These are phyloP conservation scores for Syritta pipiens DNA, from an alignment of 2,888 invertebrate genomes.

Conservation along the genomic window DNA sequence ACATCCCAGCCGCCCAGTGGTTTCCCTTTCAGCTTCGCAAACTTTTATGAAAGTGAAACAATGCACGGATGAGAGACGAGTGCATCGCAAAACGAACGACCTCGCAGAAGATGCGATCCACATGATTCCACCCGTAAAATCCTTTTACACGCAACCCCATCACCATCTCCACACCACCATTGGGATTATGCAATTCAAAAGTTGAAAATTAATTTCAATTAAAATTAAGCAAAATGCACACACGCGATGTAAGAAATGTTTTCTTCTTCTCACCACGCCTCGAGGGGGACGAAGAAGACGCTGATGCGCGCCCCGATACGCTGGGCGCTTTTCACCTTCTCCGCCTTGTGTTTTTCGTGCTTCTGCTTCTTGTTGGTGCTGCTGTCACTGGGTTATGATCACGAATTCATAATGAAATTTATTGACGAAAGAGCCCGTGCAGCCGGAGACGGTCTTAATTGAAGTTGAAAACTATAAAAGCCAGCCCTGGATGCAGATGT, in stretches of 20 bases:
- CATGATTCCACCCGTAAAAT: conserved; percentile 27
- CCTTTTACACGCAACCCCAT: conserved; percentile 12
- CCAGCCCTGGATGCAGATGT: conserved; percentile 55
- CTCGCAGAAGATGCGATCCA: conserved; percentile 20
- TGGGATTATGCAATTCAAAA: conserved; percentile 60
- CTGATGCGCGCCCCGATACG: conserved; percentile 53
- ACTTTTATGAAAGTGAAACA: conserved; percentile 50
- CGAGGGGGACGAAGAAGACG: conserved; percentile 24
- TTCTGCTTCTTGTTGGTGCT: not conserved
- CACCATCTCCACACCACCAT: not conserved
- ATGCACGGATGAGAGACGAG: conserved; percentile 22
- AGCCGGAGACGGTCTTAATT: conserved; percentile 45
- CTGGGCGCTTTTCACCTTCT: conserved; percentile 40
- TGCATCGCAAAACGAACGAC: conserved; percentile 25
- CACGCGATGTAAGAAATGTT: conserved; percentile 48
- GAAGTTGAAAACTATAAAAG: conserved; percentile 56
- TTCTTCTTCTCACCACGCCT: not conserved
- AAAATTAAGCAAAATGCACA: conserved; percentile 57
- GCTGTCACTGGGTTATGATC: conserved; percentile 35
- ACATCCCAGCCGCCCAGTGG: not conserved
- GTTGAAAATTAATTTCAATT: conserved; percentile 68
- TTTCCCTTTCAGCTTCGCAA: conserved; percentile 51
- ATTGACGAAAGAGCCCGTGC: conserved; percentile 49
- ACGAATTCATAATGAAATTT: conserved; percentile 65
- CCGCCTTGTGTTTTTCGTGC: too few relatives aligned